Base-by-base conservation (phyloP, 2,113 vertebrate genomes). In the Puffinus mauretanicus region DNA sequence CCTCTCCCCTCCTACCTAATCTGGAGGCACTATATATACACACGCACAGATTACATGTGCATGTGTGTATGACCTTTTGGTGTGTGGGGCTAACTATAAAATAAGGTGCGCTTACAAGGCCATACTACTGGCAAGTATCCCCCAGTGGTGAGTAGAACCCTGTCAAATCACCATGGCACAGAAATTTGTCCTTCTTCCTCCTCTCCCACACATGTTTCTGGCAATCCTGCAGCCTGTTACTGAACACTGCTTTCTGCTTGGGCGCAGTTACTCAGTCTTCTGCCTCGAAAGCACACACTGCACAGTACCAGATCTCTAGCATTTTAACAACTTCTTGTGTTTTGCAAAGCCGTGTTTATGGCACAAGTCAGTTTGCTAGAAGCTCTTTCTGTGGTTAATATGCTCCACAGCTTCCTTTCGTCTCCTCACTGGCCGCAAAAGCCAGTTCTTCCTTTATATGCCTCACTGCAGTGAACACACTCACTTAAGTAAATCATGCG, bases 41-140 rank as follows among this genome's bases (percentile, higher is more conserved):
- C 44, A 27, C 0, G 1, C 57, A 82, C 6, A 46, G 15, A 15
- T n/a, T 10, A 24, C 65, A 51, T 0, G 0, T 36, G 13, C 29
- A 20, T 2, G 4, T 7, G 21, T 34, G 17, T 10, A 2, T 5
- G 30, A 25, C 13, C 30, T 38, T 54, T 14, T 22, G 29, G 11
- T 2, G 18, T 11, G 6, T 10, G 7, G 32, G 29, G 47, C 8
- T 25, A 13, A 7, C 62, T 49, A 10, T 32, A 26, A 44, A 79
- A 17, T 9, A 29, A 29, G 40, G 29, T 30, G 36, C 65, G 29
- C 15, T 24, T 64, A 30, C 14, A 47, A 60, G 46, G 49, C 57
- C 32, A 1, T 17, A 21, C 19, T 19, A 32, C 70, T 57, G 32
- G 17, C 26, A 58, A 26, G 14, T 13, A 54, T 36, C 7, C 38